Percentiles rank a stretch among this genome's conserved stretches.
Evolutionary conservation across 2,888 invertebrate species (phyloP).

Genomic region (Danaus chrysippus): DNA sequence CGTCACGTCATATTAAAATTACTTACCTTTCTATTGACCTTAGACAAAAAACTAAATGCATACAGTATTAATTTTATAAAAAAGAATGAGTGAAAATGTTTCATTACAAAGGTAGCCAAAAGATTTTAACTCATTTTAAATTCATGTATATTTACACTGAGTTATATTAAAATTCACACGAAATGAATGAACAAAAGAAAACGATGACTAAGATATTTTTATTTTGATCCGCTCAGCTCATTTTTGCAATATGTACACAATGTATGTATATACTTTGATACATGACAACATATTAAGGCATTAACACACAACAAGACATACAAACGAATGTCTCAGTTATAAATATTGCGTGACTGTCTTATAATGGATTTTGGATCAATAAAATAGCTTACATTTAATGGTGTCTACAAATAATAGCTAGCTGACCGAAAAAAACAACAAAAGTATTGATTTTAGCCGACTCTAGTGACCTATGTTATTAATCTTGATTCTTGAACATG

Average conservation of each 20-base stretch:
- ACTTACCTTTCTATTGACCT: too few species aligned
- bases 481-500: too few species aligned
- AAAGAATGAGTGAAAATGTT: too few species aligned
- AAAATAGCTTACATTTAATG: neutral
- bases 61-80: too few species aligned
- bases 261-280: neutral
- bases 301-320: neutral
- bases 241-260: constrained; percentile 25
- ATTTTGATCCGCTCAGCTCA: constrained; percentile 42
- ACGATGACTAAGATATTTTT: constrained; percentile 46
- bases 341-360: neutral
- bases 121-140: too few species aligned
- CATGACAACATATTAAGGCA: constrained; percentile 1
- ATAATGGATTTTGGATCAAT: neutral
- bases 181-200: constrained; percentile 48
- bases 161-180: neutral
- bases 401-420: neutral
- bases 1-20: too few species aligned
- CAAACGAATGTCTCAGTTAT: neutral
- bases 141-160: too few species aligned
- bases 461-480: too few species aligned
- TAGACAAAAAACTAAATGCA: too few species aligned
- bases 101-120: too few species aligned
- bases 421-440: too few species aligned
- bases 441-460: too few species aligned